Evolutionary conservation across 2,113 vertebrate species (phyloP).

Genomic region (Prionailurus bengalensis): DNA sequence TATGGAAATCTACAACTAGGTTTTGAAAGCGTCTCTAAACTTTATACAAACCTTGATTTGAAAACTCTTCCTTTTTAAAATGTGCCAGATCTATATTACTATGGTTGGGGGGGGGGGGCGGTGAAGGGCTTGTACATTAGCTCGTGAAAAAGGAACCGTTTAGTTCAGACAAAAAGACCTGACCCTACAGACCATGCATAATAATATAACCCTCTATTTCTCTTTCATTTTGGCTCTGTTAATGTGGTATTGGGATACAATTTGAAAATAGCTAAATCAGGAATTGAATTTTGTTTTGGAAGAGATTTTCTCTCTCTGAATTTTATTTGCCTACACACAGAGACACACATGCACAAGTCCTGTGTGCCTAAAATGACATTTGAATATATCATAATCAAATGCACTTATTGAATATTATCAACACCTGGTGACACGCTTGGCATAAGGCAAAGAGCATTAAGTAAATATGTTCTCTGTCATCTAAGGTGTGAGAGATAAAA

Average conservation of each 20-base stretch:
- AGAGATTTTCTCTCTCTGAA: constrained; percentile 9
- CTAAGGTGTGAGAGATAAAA: constrained; percentile 68
- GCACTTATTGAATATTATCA: constrained; percentile 39
- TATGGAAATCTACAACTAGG: constrained; percentile 21
- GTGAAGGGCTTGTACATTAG: not conserved
- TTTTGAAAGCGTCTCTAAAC: constrained; percentile 43
- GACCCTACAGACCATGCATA: not conserved
- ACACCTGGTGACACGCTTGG: constrained; percentile 33
- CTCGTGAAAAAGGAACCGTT: not conserved
- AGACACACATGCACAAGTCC: not conserved
- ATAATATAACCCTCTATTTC: not conserved
- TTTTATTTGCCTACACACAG: constrained; percentile 1
- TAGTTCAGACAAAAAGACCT: constrained; percentile 40
- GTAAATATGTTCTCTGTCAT: constrained; percentile 63
- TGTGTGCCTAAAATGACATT: constrained; percentile 31
- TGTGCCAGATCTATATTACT: not conserved
- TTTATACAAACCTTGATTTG: constrained; percentile 4
- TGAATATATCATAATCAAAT: constrained; percentile 35
- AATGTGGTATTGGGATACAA: not conserved
- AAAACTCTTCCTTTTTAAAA: not conserved
- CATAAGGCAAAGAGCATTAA: constrained; percentile 41
- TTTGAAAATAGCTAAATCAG: not conserved
- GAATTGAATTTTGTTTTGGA: constrained; percentile 29
- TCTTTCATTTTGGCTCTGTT: constrained; percentile 49
- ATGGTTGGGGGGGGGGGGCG: not conserved